Conservation (phyloP, 2,113 vertebrate genomes). For the Onychostoma macrolepis region DNA sequence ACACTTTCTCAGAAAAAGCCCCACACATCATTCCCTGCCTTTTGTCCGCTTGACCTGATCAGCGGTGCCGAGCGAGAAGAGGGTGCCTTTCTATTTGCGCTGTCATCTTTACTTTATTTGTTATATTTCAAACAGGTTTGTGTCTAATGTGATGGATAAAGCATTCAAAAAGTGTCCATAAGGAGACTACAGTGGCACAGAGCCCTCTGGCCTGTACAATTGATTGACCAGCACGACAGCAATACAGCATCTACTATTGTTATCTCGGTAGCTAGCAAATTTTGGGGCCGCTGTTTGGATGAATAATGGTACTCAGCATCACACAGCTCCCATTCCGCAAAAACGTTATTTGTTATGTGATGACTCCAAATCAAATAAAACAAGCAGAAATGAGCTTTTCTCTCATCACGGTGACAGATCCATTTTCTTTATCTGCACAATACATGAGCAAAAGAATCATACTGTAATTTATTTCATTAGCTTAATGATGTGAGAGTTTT, state of each 20-base stretch:
- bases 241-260: slow-evolving; percentile 8
- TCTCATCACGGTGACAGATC: not conserved
- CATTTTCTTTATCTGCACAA: slow-evolving; percentile 2
- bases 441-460: not conserved
- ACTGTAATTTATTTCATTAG: not conserved
- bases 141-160: slow-evolving; percentile 36
- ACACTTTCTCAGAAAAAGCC: slow-evolving; percentile 51
- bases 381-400: slow-evolving; percentile 16
- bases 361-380: not conserved
- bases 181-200: not conserved
- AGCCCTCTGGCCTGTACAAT: slow-evolving; percentile 23
- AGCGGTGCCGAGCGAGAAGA: not conserved
- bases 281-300: not conserved
- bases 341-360: not conserved
- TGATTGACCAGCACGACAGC: slow-evolving; percentile 20
- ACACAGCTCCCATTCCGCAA: not conserved
- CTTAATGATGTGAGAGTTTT: not conserved
- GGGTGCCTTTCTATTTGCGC: slow-evolving; percentile 30
- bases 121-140: slow-evolving; percentile 29
- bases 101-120: slow-evolving; percentile 37
- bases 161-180: slow-evolving; percentile 20
- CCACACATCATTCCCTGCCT: slow-evolving; percentile 25
- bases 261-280: slow-evolving; percentile 12
- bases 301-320: not conserved
- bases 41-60: slow-evolving; percentile 40